Conservation (phyloP, 2,797 vertebrate species). For the Rhinatrema bivittatum region DNA sequence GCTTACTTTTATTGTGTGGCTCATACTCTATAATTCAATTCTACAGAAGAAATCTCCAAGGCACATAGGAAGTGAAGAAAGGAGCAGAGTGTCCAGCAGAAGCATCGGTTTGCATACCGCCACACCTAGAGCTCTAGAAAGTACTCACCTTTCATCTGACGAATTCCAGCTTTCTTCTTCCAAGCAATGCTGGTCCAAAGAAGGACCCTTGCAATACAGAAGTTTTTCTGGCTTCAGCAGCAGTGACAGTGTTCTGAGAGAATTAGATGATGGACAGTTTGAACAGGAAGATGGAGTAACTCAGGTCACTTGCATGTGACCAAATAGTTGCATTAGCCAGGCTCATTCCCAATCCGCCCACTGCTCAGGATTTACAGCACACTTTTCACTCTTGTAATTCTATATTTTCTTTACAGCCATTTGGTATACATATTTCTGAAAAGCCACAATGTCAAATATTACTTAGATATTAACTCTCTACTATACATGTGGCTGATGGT, state of each 20-base stretch:
- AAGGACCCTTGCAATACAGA: constrained; percentile 28
- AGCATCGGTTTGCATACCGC: constrained; percentile 35
- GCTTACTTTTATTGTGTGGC: no score
- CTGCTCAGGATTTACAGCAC: no score
- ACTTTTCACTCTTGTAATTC: no score
- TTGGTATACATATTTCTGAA: no score
- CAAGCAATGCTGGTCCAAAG: constrained; percentile 39
- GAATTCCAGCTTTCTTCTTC: constrained; percentile 27
- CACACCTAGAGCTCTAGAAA: constrained; percentile 12
- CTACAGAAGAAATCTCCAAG: constrained; percentile 54
- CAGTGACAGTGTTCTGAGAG: constrained; percentile 65
- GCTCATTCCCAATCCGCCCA: no score
- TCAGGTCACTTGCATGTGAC: constrained; percentile 92
- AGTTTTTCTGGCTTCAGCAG: constrained; percentile 70
- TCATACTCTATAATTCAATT: no score
- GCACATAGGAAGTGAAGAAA: constrained; percentile 35
- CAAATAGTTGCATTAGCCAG: constrained; percentile 6
- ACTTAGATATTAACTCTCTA: no score
- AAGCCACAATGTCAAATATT: no score
- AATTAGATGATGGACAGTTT: constrained; percentile 81
- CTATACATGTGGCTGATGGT: no score
- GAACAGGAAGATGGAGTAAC: constrained; percentile 89
- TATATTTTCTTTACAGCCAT: no score
- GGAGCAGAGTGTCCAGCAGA: constrained; percentile 31
- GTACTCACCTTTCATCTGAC: not conserved